A percentile compares a stretch with the other conserved stretches of the same genome.
These are phyloP conservation scores for Nymphalis polychloros DNA, from an alignment of 2,888 invertebrate genomes.

Conservation along the genomic window DNA sequence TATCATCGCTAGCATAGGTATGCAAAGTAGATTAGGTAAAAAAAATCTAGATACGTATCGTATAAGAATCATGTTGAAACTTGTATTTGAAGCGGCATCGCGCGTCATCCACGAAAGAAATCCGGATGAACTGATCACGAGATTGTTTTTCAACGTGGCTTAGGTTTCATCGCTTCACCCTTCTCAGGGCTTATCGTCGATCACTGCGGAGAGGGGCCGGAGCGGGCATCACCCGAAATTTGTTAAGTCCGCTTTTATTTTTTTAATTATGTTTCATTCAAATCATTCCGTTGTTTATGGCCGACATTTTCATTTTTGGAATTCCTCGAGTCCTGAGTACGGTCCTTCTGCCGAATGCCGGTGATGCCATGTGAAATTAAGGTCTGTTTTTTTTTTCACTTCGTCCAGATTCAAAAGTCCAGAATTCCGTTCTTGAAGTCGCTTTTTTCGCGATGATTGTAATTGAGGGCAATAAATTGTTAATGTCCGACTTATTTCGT, in stretches of 20 bases:
- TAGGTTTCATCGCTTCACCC: conserved; percentile 74
- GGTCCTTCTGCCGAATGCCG: conserved; percentile 62
- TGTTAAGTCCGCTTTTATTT: conserved; percentile 67
- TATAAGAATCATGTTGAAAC: conserved; percentile 69
- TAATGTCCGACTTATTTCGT: conserved; percentile 64
- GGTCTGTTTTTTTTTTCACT: conserved; percentile 71
- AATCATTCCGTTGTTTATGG: conserved; percentile 80
- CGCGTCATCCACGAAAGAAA: conserved; percentile 62
- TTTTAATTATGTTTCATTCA: conserved; percentile 77
- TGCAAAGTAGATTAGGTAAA: conserved; percentile 65
- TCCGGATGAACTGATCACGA: conserved; percentile 70
- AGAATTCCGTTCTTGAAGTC: conserved; percentile 63
- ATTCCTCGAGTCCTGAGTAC: conserved; percentile 58
- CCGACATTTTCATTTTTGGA: conserved; percentile 79
- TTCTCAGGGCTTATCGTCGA: conserved; percentile 73
- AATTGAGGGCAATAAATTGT: conserved; percentile 78
- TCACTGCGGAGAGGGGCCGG: conserved; percentile 49
- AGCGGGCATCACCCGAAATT: conserved; percentile 69
- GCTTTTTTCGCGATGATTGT: conserved; percentile 75
- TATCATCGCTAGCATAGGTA: conserved; percentile 49
- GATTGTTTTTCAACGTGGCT: conserved; percentile 71
- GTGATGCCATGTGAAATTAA: conserved; percentile 77
- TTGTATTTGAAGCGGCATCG: conserved; percentile 57
- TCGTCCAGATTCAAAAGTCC: conserved; percentile 64
- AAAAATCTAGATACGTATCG: conserved; percentile 56